These are phyloP conservation scores for Rachycentron canadum DNA, from an alignment of 2,797 vertebrate species.

Conservation along the genomic window DNA sequence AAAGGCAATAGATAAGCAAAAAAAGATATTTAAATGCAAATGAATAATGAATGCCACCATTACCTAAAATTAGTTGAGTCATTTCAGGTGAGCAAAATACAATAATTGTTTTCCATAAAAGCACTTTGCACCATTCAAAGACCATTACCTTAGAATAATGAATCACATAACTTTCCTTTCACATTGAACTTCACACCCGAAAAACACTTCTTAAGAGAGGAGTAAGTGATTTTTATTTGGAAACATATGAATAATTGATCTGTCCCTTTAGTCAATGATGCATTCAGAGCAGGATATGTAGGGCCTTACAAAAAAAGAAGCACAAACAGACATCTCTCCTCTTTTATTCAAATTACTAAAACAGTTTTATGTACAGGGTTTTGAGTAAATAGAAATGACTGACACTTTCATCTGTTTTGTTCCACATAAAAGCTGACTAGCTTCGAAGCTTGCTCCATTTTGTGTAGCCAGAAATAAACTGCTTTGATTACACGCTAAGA, in stretches of 20 bases:
- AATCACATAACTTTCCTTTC: slow-evolving; percentile 63
- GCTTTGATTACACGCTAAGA: slow-evolving; percentile 23
- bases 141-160: slow-evolving; percentile 69
- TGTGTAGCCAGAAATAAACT: slow-evolving; percentile 29
- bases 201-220: slow-evolving; percentile 47
- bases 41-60: slow-evolving; percentile 61
- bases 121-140: slow-evolving; percentile 48
- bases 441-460: slow-evolving; percentile 33
- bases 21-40: slow-evolving; percentile 31
- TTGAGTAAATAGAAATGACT: neutral
- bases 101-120: slow-evolving; percentile 62
- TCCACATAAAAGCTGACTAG: slow-evolving; percentile 31
- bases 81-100: slow-evolving; percentile 63
- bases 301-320: slow-evolving; percentile 16
- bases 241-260: slow-evolving; percentile 69
- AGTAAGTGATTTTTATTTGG: slow-evolving; percentile 60
- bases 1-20: slow-evolving; percentile 24
- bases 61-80: slow-evolving; percentile 45
- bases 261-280: slow-evolving; percentile 36
- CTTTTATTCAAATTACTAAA: slow-evolving; percentile 31
- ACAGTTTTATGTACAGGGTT: neutral
- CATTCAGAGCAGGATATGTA: slow-evolving; percentile 28
- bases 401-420: slow-evolving; percentile 41
- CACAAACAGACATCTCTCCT: slow-evolving; percentile 12
- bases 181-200: slow-evolving; percentile 50